phyloP scores from a whole-genome alignment of 2,888 invertebrate genomes.

The Troides aeacus region DNA sequence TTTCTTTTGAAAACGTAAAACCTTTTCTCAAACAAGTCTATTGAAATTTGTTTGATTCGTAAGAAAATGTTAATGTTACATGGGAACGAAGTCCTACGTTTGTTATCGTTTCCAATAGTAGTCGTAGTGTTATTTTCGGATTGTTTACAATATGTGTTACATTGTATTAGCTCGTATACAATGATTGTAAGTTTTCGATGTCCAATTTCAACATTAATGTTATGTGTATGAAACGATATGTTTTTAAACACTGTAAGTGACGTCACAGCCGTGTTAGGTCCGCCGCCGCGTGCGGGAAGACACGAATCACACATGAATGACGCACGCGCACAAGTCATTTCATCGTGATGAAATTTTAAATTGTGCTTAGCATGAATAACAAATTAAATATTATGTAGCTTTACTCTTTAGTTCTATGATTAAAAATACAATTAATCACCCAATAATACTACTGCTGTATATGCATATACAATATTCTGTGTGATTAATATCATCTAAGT shows the following conservation, averaged over 20 bases:
- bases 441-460: not conserved
- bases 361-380: conserved; percentile 17
- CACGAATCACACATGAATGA: conserved; percentile 33
- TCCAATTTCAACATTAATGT: conserved; percentile 20
- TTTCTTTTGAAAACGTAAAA: not conserved
- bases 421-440: not conserved
- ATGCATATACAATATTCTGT: not conserved
- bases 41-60: not conserved
- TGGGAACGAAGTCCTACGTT: not conserved
- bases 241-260: conserved; percentile 32
- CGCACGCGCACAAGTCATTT: conserved; percentile 29
- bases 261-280: conserved; percentile 29
- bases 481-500: too few relatives aligned
- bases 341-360: conserved; percentile 36
- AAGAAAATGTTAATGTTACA: not conserved
- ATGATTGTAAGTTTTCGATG: not conserved
- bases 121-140: not conserved
- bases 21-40: not conserved
- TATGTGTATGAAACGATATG: conserved; percentile 5
- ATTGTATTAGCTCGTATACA: not conserved
- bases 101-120: not conserved
- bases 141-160: not conserved
- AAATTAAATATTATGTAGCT: too few relatives aligned
- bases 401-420: not conserved
- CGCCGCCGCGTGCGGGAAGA: conserved; percentile 31